A percentile compares a stretch with the other conserved stretches of the same genome.
phyloP scores from a whole-genome alignment of 2,797 vertebrate genomes.

The Lophotriccus pileatus region DNA sequence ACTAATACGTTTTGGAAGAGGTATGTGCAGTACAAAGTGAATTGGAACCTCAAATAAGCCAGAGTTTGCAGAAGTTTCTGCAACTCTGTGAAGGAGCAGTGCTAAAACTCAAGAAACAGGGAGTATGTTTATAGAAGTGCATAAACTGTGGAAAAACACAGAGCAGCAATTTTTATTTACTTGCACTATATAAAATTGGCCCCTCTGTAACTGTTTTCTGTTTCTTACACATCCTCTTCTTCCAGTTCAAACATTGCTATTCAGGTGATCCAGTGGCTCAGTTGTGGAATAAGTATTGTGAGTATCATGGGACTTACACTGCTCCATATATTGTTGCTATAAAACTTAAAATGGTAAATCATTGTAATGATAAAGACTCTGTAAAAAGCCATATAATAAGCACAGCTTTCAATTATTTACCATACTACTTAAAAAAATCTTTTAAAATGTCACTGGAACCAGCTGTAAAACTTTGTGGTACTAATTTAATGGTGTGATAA shows the following conservation, averaged over 20 bases:
- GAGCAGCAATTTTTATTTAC: background rate
- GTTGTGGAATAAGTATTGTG: background rate
- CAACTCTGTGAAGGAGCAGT: background rate
- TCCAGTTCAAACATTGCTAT: background rate
- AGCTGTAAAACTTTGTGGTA: background rate
- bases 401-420: slow-evolving; percentile 22
- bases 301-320: background rate
- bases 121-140: background rate
- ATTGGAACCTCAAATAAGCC: background rate
- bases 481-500: slow-evolving; percentile 19
- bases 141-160: background rate
- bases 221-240: background rate
- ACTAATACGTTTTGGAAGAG: background rate
- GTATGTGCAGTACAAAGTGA: background rate
- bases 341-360: slow-evolving; percentile 7
- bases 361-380: background rate
- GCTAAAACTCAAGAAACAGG: background rate
- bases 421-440: background rate
- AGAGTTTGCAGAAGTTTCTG: background rate
- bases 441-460: background rate
- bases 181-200: background rate
- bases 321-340: background rate
- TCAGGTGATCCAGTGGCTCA: background rate
- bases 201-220: background rate
- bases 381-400: slow-evolving; percentile 6